Evolutionary conservation across 2,797 vertebrate species (phyloP).

Genomic region (Myripristis murdjan): DNA sequence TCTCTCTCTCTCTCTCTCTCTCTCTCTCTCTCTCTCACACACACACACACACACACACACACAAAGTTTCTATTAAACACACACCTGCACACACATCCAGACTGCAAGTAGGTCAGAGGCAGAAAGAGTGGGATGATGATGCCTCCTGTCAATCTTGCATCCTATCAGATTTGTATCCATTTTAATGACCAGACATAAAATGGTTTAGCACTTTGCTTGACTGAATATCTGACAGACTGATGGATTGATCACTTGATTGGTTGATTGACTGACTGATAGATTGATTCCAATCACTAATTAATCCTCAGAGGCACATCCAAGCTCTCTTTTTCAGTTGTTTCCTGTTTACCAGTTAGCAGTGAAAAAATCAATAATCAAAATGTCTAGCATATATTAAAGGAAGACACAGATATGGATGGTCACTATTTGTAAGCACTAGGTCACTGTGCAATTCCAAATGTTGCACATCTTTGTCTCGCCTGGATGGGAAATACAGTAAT

Average conservation of each 20-base stretch:
- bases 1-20: background rate
- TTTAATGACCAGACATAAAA: too few species aligned
- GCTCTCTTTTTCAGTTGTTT: background rate
- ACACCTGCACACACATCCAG: constrained; percentile 1
- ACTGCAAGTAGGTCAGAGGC: constrained; percentile 51
- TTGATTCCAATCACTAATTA: background rate
- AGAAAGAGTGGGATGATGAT: constrained; percentile 38
- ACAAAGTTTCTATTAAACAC: background rate
- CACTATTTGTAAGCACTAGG: too few species aligned
- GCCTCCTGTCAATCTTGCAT: constrained; percentile 6
- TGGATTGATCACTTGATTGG: background rate
- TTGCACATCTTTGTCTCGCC: too few species aligned
- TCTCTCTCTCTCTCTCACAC: background rate
- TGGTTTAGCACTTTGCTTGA: background rate
- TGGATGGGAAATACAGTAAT: too few species aligned
- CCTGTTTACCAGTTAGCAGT: background rate
- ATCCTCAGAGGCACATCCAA: too few species aligned
- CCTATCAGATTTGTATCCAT: too few species aligned
- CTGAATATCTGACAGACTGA: background rate
- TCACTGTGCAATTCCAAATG: too few species aligned
- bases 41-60: constrained; percentile 7
- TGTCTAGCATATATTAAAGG: too few species aligned
- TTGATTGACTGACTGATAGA: background rate
- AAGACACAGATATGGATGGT: too few species aligned
- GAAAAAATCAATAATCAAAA: background rate